A percentile compares a stretch with the other conserved stretches of the same genome.
These are phyloP conservation scores for Hepsetus odoe DNA, from an alignment of 2,113 vertebrate species.

Conservation along the genomic window DNA sequence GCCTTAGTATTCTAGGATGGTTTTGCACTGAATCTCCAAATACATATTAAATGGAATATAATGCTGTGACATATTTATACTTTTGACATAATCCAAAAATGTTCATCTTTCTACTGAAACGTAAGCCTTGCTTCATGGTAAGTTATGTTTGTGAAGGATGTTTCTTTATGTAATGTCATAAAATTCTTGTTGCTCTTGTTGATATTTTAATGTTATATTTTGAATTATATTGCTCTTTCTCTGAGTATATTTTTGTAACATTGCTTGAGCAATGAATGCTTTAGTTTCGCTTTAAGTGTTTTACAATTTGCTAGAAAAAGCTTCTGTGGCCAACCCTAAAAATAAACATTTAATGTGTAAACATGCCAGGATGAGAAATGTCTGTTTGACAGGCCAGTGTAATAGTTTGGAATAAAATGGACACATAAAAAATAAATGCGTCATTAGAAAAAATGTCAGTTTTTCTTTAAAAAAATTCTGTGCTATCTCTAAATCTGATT, in stretches of 20 bases:
- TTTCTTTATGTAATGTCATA: background rate
- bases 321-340: background rate
- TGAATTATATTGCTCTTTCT: constrained; percentile 61
- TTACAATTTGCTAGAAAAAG: background rate
- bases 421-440: background rate
- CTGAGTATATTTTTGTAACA: constrained; percentile 75
- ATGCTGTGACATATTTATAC: constrained; percentile 10
- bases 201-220: constrained; percentile 55
- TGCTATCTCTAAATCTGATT: constrained; percentile 13
- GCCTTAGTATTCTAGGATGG: constrained; percentile 24
- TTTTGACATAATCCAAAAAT: background rate
- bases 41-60: constrained; percentile 4
- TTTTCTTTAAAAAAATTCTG: constrained; percentile 3
- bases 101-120: background rate
- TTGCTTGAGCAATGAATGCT: constrained; percentile 66
- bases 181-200: constrained; percentile 6
- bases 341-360: background rate
- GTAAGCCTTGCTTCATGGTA: background rate
- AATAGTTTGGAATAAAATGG: too few relatives aligned
- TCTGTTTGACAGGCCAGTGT: constrained; percentile 4
- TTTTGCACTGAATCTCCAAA: constrained; percentile 23
- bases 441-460: background rate
- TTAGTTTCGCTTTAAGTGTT: constrained; percentile 44
- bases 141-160: background rate
- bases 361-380: constrained; percentile 3